Evolutionary conservation across 2,888 invertebrate species (phyloP).

Genomic region (Nomada fabriciana): DNA sequence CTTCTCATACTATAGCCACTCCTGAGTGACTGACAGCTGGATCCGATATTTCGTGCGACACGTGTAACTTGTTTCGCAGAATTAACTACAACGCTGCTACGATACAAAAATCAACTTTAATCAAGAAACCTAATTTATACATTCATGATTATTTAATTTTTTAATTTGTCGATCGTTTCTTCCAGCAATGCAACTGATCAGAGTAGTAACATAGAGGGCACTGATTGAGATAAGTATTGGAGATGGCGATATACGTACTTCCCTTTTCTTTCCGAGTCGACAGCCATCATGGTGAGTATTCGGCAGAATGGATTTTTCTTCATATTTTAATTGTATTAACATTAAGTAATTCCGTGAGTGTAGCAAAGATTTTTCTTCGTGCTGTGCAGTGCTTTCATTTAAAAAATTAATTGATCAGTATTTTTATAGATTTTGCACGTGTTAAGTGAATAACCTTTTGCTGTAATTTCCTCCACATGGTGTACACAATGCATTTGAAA

Average conservation of each 20-base stretch:
- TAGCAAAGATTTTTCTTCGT: background rate
- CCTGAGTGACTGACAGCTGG: slow-evolving; percentile 44
- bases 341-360: slow-evolving; percentile 16
- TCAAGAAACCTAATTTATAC: background rate
- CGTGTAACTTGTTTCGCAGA: background rate
- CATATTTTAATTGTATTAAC: background rate
- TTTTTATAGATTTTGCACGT: background rate
- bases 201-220: slow-evolving; percentile 43
- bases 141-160: background rate
- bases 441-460: slow-evolving; percentile 36
- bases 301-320: background rate
- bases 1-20: slow-evolving; percentile 68
- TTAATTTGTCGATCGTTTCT: background rate
- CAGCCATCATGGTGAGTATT: slow-evolving; percentile 84
- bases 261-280: slow-evolving; percentile 79
- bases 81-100: background rate
- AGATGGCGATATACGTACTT: slow-evolving; percentile 60
- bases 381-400: slow-evolving; percentile 10
- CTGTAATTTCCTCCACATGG: slow-evolving; percentile 53
- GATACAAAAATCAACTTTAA: background rate
- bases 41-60: slow-evolving; percentile 2
- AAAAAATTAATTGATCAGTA: background rate
- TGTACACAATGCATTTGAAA: background rate
- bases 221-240: background rate
- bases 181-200: slow-evolving; percentile 16